Evolutionary conservation across 2,797 vertebrate species (phyloP), one percentile per base, ranked within the genome.

Genomic region (Parauchenoglanis punctatus): DNA sequence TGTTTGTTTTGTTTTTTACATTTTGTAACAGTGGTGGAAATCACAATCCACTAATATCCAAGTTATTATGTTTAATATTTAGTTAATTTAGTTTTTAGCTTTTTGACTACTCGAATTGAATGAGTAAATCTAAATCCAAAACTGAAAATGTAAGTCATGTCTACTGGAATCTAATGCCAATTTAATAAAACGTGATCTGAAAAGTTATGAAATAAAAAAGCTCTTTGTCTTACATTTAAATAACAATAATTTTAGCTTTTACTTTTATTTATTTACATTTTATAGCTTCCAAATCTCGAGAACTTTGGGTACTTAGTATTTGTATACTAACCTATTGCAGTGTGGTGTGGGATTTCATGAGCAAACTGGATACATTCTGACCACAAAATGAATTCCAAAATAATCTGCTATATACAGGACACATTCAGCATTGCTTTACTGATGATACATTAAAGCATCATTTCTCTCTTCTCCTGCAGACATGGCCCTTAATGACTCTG

Each of bases 401-500:
- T n/a, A 61, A 61, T 18, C 80, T 44, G 1, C 23, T 46, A 46
- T 46, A 81, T 67, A 52, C 44, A 63, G 80, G 23, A 67, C 3
- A 81, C 28, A 67, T 85, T 81, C 18, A n/a, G 75, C 28, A 68
- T 75, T 7, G 12, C 18, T 7, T 5, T 85, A 20, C 63, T 15
- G 40, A 61, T 90, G 68, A 85, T 87, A 59, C 89, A 78, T 77
- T 87, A 67, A 89, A 73, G 61, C 89, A 52, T 78, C 84, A 87
- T 67, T 90, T 59, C 46, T 56, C 83, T 75, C 12, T 82, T 59
- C 35, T 90, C 90, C 88, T 90, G 15, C 90, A 91, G 90, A 86
- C 86, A 95, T 95, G 94, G 94, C 86, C 85, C 91, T 94, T 83
- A 96, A 96, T 61, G 58, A 91, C 86, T 94, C 95, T 76, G 94